Evolutionary conservation across 2,888 invertebrate species (phyloP).

Genomic region (Epiblema foenella): DNA sequence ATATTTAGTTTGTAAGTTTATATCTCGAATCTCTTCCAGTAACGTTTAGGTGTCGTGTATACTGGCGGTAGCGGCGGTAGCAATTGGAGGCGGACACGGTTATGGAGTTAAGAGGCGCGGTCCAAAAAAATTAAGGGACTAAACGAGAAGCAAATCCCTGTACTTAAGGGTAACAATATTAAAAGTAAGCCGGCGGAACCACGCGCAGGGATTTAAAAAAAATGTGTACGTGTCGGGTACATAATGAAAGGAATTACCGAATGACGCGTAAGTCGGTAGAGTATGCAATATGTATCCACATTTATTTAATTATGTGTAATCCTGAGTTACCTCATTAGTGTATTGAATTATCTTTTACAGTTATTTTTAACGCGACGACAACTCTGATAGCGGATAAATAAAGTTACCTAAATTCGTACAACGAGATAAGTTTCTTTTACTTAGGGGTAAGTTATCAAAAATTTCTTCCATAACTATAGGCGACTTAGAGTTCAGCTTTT

Average conservation of each 20-base stretch:
- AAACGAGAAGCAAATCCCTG: not conserved
- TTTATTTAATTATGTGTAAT: conserved; percentile 29
- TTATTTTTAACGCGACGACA: conserved; percentile 36
- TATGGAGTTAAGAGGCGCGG: conserved; percentile 6
- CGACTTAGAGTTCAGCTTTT: conserved; percentile 15
- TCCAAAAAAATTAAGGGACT: not conserved
- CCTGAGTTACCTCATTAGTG: conserved; percentile 16
- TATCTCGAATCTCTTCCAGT: conserved; percentile 40
- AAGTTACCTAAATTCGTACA: conserved; percentile 37
- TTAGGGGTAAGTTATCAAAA: conserved; percentile 42
- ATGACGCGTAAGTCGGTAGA: conserved; percentile 33
- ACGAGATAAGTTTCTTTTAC: conserved; percentile 26
- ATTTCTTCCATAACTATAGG: conserved; percentile 21
- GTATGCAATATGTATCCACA: conserved; percentile 18
- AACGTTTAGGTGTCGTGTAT: conserved; percentile 13
- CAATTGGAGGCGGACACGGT: not conserved
- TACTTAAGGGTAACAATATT: not conserved
- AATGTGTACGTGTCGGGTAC: conserved; percentile 10
- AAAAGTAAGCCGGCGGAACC: not conserved
- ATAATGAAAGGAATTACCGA: conserved; percentile 21
- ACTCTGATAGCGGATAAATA: conserved; percentile 41
- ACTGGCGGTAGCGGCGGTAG: conserved; percentile 14
- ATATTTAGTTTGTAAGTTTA: conserved; percentile 36
- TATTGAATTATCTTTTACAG: conserved; percentile 42
- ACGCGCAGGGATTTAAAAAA: conserved; percentile 3